Conservation (phyloP, 2,797 vertebrate genomes). For the Tauraco hartlaubi region DNA sequence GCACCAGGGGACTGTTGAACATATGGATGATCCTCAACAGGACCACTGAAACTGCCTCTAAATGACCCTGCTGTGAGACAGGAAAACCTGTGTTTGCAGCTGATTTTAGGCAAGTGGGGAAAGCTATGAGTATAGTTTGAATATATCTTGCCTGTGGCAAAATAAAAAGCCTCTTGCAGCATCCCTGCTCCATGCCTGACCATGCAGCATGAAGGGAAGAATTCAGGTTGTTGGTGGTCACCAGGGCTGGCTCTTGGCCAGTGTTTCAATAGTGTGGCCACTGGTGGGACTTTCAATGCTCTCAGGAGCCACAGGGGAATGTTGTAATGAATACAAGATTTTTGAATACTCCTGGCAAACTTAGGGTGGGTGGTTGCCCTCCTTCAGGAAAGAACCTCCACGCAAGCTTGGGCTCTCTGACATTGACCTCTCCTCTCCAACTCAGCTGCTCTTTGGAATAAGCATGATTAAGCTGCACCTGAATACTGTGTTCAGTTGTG, state of each 20-base stretch:
- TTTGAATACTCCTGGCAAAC: not conserved
- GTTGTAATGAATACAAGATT: not conserved
- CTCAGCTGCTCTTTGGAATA: not conserved
- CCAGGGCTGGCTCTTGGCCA: not conserved
- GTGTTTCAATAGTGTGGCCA: not conserved
- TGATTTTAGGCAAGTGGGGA: not conserved
- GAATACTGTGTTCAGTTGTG: too few relatives aligned
- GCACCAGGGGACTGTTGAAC: not conserved
- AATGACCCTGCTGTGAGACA: not conserved
- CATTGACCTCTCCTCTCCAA: rapidly evolving
- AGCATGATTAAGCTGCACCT: not conserved
- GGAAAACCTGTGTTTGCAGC: not conserved
- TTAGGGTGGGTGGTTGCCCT: not conserved
- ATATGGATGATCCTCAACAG: rapidly evolving
- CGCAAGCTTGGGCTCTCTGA: not conserved
- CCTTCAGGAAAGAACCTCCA: not conserved
- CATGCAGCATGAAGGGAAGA: too few relatives aligned
- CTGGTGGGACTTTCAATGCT: rapidly evolving
- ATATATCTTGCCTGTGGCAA: not conserved
- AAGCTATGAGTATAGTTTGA: too few relatives aligned
- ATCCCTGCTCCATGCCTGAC: not conserved
- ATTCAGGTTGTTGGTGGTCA: not conserved
- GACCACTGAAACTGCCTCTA: too few relatives aligned
- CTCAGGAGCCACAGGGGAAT: not conserved
- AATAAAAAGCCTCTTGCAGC: not conserved